These are phyloP conservation scores for Clostera curtula DNA, from an alignment of 2,888 invertebrate genomes.

Conservation along the genomic window DNA sequence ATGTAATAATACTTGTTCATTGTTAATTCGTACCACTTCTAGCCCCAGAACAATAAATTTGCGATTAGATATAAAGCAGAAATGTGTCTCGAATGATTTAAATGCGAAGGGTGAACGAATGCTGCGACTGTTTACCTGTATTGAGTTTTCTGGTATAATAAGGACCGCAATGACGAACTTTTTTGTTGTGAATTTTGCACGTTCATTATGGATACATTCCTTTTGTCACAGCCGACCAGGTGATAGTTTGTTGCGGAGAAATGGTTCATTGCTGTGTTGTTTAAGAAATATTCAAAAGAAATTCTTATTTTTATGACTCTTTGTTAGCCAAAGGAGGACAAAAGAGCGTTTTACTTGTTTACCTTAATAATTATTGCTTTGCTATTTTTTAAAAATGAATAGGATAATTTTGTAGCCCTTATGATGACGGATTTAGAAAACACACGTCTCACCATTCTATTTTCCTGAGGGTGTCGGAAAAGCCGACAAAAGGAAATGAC, in stretches of 20 bases:
- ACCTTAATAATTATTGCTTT: neutral
- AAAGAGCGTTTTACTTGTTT: conserved; percentile 4
- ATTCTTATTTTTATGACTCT: conserved; percentile 2
- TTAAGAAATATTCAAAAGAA: too few relatives aligned
- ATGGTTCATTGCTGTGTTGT: conserved; percentile 14
- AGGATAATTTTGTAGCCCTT: too few relatives aligned
- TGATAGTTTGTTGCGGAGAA: conserved; percentile 22
- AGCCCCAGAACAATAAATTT: conserved; percentile 69
- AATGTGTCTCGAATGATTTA: conserved; percentile 59
- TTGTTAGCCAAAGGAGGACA: conserved; percentile 11
- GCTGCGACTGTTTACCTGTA: conserved; percentile 63
- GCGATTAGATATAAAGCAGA: conserved; percentile 64
- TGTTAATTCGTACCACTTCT: conserved; percentile 61
- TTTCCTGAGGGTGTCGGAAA: too few relatives aligned
- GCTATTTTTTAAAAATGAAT: neutral
- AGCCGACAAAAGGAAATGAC: too few relatives aligned
- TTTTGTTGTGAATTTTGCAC: conserved; percentile 55
- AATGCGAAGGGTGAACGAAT: conserved; percentile 46
- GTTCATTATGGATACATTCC: conserved; percentile 43
- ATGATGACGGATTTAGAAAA: too few relatives aligned
- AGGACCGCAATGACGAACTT: conserved; percentile 59
- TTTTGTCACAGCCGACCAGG: conserved; percentile 49
- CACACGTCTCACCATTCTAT: too few relatives aligned
- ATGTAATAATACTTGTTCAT: conserved; percentile 63
- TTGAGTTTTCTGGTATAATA: conserved; percentile 53